These are phyloP conservation scores for Lysiphlebus fabarum DNA, from an alignment of 1,140 invertebrate genomes.

Conservation along the genomic window DNA sequence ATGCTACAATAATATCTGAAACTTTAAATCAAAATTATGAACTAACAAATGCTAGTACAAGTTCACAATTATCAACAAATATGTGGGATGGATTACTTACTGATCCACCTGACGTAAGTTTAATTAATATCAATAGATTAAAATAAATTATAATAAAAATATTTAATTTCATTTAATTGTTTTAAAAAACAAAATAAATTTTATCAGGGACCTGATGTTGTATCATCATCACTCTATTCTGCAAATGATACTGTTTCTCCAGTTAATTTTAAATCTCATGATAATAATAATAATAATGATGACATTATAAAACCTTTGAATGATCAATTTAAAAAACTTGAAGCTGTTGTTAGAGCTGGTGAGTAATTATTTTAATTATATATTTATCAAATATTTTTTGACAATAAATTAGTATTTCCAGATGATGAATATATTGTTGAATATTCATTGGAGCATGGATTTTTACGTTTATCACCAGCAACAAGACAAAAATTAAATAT, in stretches of 20 bases:
- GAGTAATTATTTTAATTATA: slow-evolving; percentile 20
- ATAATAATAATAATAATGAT: slow-evolving; percentile 32
- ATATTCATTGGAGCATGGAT: slow-evolving; percentile 96
- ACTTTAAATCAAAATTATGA: slow-evolving; percentile 39
- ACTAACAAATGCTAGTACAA: slow-evolving; percentile 40
- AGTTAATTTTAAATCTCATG: slow-evolving; percentile 30
- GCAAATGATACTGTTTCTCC: slow-evolving; percentile 32
- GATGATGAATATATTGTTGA: slow-evolving; percentile 96
- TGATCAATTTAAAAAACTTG: slow-evolving; percentile 49
- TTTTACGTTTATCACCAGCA: slow-evolving; percentile 82
- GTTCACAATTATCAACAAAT: slow-evolving; percentile 42
- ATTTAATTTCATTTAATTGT: too few relatives aligned
- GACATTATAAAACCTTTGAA: slow-evolving; percentile 44
- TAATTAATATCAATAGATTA: slow-evolving; percentile 2
- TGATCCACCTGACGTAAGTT: slow-evolving; percentile 15
- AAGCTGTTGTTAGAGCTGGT: slow-evolving; percentile 53
- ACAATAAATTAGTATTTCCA: slow-evolving; percentile 62
- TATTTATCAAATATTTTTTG: slow-evolving; percentile 7
- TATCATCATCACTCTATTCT: slow-evolving; percentile 16
- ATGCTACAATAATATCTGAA: slow-evolving; percentile 31
- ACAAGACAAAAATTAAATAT: slow-evolving; percentile 84
- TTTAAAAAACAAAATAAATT: too few relatives aligned
- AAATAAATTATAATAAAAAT: too few relatives aligned
- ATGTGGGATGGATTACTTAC: slow-evolving; percentile 40
- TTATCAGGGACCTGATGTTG: slow-evolving; percentile 20